Base-by-base conservation (phyloP, 2,113 vertebrate genomes). In the Menura novaehollandiae region DNA sequence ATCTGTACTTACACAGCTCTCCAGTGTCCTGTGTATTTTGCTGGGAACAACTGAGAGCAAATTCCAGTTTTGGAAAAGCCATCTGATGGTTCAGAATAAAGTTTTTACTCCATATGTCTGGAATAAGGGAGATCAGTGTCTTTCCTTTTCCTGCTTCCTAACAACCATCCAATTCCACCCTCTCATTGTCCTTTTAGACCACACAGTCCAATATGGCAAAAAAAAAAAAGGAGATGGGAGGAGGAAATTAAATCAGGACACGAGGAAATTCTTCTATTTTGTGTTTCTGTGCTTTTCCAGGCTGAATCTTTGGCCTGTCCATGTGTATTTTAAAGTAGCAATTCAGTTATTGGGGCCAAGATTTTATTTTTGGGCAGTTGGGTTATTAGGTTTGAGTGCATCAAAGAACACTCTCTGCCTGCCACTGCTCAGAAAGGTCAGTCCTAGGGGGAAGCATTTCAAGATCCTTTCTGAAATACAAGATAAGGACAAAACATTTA, bases 1-100 rank as follows among this genome's bases (percentile, higher is more conserved):
- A 69, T 26, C 16, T 4, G 0, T 39, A 17, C 32, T 74, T 30
- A 37, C 0, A 37, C 5, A 62, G 4, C 37, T 76, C 41, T 44
- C 28, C 35, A 33, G 33, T 20, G 30, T 11, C 19, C 28, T 28
- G 6, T 8, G 10, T 41, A 8, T 84, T 71, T 64, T 66, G 6
- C 46, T 60, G 23, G 41, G 39, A 79, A 53, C 20, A 18, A 59
- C 4, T 5, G 15, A 75, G 22, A 71, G 33, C 13, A 74, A 85
- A 49, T n/a, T 7, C 5, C 22, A 32, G 12, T 44, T 59, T 59
- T 33, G 6, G 23, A 51, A 84, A 49, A 84, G 7, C 28, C 28
- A 52, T 16, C 8, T 44, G 35, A 53, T 24, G 11, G n/a, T 73
- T 72, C 37, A 53, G 28, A 51, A 56, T 30, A 24, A 67, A 41